Conservation (phyloP, 2,113 vertebrate genomes). For the Bos indicus region DNA sequence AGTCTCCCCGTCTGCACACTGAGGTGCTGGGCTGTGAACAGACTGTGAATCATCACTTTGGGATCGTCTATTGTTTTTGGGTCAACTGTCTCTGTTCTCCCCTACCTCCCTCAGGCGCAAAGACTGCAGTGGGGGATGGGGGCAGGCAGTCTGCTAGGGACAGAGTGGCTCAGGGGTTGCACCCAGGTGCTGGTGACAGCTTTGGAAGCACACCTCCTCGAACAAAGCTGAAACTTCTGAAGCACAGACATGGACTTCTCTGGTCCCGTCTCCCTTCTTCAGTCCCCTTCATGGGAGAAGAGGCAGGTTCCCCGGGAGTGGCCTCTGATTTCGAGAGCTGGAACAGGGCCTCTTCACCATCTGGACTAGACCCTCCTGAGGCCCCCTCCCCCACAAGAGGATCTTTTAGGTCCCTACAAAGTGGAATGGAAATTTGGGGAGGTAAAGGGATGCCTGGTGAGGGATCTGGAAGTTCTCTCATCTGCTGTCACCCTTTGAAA, state of each 20-base stretch:
- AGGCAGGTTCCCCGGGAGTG: not conserved
- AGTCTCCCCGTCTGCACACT: conserved; percentile 19
- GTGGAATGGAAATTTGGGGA: not conserved
- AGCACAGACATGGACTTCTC: not conserved
- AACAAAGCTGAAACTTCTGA: not conserved
- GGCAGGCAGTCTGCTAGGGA: not conserved
- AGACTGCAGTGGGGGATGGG: conserved; percentile 3
- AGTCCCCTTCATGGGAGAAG: not conserved
- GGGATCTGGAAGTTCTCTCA: not conserved
- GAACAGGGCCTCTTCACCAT: not conserved
- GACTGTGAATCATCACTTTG: conserved; percentile 64
- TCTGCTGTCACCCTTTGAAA: not conserved
- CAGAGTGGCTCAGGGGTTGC: not conserved
- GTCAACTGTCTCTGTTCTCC: conserved; percentile 30
- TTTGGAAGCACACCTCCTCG: not conserved
- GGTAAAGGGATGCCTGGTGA: not conserved
- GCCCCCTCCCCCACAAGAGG: not conserved
- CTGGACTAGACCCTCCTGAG: not conserved
- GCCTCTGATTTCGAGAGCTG: not conserved
- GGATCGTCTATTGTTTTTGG: conserved; percentile 61
- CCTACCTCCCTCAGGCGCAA: not conserved
- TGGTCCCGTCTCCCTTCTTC: not conserved
- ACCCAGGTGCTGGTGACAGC: not conserved
- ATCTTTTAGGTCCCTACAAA: no score
- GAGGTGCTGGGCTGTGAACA: conserved; percentile 22